phyloP scores from a whole-genome alignment of 2,888 invertebrate species.

The Pyrrhosoma nymphula region DNA sequence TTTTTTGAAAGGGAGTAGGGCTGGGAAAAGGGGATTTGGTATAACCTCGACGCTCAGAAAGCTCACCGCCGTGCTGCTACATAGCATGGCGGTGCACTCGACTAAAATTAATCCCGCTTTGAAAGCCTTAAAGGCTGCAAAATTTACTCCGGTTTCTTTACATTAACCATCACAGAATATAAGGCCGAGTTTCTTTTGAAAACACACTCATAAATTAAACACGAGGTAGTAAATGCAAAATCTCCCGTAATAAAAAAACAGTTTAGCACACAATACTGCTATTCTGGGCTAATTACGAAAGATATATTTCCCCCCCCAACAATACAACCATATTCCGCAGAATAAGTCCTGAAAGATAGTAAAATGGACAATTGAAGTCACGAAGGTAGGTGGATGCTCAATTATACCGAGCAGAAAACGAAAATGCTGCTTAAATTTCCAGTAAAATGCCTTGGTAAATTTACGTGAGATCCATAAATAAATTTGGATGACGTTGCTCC shows the following conservation, averaged over 20 bases:
- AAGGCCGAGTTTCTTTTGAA: background rate
- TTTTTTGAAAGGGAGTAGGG: background rate
- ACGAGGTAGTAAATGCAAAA: background rate
- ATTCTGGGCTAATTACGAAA: background rate
- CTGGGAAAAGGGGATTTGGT: background rate
- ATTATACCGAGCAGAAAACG: background rate
- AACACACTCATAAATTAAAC: background rate
- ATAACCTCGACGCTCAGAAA: background rate
- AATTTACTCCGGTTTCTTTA: background rate
- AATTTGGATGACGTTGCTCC: too few relatives aligned
- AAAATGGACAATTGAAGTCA: background rate
- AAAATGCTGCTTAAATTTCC: background rate
- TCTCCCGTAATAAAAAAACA: background rate
- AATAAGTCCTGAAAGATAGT: background rate
- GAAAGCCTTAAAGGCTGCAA: background rate
- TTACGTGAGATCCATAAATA: too few relatives aligned
- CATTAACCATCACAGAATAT: background rate
- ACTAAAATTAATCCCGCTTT: slow-evolving; percentile 28
- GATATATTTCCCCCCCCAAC: background rate
- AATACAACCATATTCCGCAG: background rate
- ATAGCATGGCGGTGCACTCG: background rate
- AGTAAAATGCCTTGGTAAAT: background rate
- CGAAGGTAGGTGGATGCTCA: background rate
- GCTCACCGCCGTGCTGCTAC: background rate
- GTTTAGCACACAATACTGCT: background rate